A percentile compares a stretch with the other conserved stretches of the same genome.
Evolutionary conservation across 2,113 vertebrate species (phyloP).

Genomic region (Labeo rohita): DNA sequence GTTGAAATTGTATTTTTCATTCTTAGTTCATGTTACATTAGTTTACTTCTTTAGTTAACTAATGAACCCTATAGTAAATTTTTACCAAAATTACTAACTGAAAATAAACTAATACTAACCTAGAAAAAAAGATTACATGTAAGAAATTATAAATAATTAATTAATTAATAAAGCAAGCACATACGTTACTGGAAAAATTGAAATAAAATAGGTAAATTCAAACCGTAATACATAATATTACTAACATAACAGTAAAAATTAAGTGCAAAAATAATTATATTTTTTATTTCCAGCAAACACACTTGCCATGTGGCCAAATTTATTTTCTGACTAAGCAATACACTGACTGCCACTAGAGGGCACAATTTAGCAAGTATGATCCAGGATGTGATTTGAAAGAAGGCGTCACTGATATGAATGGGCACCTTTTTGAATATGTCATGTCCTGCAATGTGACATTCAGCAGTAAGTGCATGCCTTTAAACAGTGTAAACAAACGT

Average conservation of each 20-base stretch:
- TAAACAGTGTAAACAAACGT: not conserved
- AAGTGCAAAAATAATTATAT: not conserved
- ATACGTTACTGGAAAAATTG: no score
- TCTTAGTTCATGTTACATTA: no score
- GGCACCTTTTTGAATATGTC: not conserved
- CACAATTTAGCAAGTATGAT: not conserved
- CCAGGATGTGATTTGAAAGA: not conserved
- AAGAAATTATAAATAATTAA: no score
- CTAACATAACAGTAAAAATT: not conserved
- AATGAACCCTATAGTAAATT: no score
- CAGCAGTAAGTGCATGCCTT: not conserved
- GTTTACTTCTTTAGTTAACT: no score
- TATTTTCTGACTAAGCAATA: not conserved
- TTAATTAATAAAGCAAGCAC: no score
- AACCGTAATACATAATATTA: no score
- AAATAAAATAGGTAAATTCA: no score
- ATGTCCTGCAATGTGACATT: not conserved
- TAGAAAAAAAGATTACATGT: no score
- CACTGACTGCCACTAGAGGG: not conserved
- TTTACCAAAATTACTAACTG: no score
- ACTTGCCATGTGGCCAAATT: not conserved
- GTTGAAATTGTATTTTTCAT: no score
- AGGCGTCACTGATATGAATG: not conserved
- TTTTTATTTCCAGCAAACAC: not conserved
- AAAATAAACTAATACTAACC: no score